phyloP scores from a whole-genome alignment of 1,140 invertebrate genomes.

The Dreissena polymorpha region DNA sequence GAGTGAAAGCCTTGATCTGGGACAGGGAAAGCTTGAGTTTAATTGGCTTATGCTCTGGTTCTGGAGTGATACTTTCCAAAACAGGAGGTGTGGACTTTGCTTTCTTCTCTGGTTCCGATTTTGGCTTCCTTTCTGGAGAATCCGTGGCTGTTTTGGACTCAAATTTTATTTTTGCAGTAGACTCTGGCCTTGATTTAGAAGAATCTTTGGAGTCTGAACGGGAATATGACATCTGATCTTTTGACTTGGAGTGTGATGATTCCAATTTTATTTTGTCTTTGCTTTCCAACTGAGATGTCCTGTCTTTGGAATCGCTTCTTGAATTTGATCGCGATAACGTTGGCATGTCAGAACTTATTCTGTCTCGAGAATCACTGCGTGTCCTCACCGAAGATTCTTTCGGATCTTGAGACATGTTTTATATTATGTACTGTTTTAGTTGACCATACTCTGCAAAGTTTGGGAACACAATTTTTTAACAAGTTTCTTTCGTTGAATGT shows the following conservation, averaged over 20 bases:
- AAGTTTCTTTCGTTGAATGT: too few species aligned
- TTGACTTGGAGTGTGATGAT: slow-evolving; percentile 15
- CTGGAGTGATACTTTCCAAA: slow-evolving; percentile 12
- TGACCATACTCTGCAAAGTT: too few species aligned
- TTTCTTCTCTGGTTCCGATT: slow-evolving; percentile 46
- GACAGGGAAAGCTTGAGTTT: slow-evolving; percentile 51
- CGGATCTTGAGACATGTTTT: slow-evolving; percentile 1
- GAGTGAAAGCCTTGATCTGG: slow-evolving; percentile 33
- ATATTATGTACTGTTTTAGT: too few species aligned
- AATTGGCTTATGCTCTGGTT: slow-evolving; percentile 54
- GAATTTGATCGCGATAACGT: slow-evolving; percentile 47
- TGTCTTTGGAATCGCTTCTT: slow-evolving; percentile 16
- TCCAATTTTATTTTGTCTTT: neutral
- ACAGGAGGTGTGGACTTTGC: slow-evolving; percentile 10
- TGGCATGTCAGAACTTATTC: slow-evolving; percentile 30
- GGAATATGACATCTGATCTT: slow-evolving; percentile 5
- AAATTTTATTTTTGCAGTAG: neutral
- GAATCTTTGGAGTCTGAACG: slow-evolving; percentile 16
- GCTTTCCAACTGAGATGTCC: neutral
- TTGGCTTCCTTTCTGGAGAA: slow-evolving; percentile 42
- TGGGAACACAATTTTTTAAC: too few species aligned
- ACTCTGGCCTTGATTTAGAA: slow-evolving; percentile 19
- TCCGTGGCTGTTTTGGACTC: slow-evolving; percentile 20
- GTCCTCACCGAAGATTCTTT: slow-evolving; percentile 18
- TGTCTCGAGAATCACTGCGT: slow-evolving; percentile 44